phyloP scores from a whole-genome alignment of 2,113 vertebrate species.

The Sisor rabdophorus region DNA sequence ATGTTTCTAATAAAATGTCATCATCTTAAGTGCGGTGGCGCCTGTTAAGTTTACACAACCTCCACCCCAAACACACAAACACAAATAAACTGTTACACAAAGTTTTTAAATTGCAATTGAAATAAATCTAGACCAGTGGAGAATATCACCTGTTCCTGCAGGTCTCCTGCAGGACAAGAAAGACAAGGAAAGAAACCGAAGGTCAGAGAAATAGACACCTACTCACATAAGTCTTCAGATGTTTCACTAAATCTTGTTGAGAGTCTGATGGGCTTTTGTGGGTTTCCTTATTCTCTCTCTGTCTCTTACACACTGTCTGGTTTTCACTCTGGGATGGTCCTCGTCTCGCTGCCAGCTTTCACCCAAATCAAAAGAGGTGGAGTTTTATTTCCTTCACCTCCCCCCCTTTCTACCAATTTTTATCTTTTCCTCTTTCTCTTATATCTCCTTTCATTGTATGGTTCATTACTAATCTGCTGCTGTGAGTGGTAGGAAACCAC shows the following conservation, averaged over 20 bases:
- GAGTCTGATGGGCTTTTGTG: neutral
- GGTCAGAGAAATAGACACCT: neutral
- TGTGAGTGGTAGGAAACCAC: neutral
- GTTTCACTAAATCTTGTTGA: too few relatives aligned
- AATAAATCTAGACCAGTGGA: too few relatives aligned
- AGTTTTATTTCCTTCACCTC: neutral
- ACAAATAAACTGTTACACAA: neutral
- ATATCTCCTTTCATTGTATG: neutral
- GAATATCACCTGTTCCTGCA: conserved; percentile 3
- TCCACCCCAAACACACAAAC: neutral
- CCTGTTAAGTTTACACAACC: neutral
- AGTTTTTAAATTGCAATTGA: neutral
- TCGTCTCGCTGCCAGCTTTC: neutral
- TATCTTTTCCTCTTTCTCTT: neutral
- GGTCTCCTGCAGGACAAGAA: neutral
- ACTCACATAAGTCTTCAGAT: neutral
- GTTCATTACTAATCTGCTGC: neutral
- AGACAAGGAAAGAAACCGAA: neutral
- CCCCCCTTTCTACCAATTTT: neutral
- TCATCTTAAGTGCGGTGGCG: neutral
- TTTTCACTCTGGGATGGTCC: neutral
- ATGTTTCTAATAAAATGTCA: neutral
- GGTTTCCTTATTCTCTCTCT: neutral
- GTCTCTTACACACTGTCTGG: neutral
- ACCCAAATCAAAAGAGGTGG: neutral